Evolutionary conservation across 2,888 invertebrate genomes (phyloP).

Genomic region (Sphaerophoria taeniata): DNA sequence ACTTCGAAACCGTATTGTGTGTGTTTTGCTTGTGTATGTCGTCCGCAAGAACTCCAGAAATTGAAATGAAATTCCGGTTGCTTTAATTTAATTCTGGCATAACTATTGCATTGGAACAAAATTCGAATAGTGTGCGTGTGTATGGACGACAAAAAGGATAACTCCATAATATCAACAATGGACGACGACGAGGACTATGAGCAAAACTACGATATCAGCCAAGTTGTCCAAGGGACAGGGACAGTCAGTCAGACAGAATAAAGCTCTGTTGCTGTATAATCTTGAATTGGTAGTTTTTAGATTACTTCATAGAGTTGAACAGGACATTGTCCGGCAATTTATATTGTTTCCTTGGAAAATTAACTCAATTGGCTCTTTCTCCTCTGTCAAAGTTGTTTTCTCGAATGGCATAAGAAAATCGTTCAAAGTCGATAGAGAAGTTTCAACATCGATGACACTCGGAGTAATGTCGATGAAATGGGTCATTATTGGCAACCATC

Average conservation of each 20-base stretch:
- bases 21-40: background rate
- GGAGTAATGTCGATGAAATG: constrained; percentile 71
- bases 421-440: constrained; percentile 61
- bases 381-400: constrained; percentile 58
- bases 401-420: constrained; percentile 64
- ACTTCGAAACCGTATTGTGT: constrained; percentile 13
- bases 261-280: constrained; percentile 40
- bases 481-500: constrained; percentile 70
- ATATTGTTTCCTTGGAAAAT: constrained; percentile 74
- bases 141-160: background rate
- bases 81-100: constrained; percentile 72
- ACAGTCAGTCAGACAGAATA: background rate
- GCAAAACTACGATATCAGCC: background rate
- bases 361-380: constrained; percentile 65
- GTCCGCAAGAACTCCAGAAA: constrained; percentile 29
- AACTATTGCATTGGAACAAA: constrained; percentile 69
- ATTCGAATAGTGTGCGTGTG: constrained; percentile 41
- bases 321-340: constrained; percentile 68
- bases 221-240: background rate
- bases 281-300: constrained; percentile 63
- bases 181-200: background rate
- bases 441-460: constrained; percentile 69
- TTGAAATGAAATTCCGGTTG: constrained; percentile 20
- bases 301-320: constrained; percentile 62
- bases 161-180: background rate